Percentiles rank a stretch among this genome's conserved stretches.
Evolutionary conservation across 2,888 invertebrate species (phyloP).

Genomic region (Ceramica pisi): DNA sequence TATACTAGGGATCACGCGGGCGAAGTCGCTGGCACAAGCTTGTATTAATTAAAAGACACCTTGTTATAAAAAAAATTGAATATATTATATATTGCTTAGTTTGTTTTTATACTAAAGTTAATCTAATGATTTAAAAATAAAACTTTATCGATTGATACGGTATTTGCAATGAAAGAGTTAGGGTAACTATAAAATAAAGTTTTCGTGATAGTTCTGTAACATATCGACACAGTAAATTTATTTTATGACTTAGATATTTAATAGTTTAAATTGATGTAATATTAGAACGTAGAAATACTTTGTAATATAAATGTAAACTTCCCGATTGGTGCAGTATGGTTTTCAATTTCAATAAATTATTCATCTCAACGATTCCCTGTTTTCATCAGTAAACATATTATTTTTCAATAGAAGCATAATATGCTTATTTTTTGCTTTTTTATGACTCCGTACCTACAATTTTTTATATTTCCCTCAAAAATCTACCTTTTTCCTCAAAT

Average conservation of each 20-base stretch:
- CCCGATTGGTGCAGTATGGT: too few relatives aligned
- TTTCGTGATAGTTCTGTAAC: conserved; percentile 4
- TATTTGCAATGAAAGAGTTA: conserved; percentile 36
- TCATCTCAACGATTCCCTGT: too few relatives aligned
- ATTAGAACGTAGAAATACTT: neutral
- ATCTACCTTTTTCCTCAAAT: neutral
- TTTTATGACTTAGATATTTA: neutral
- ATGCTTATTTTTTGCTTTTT: neutral
- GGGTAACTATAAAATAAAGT: conserved; percentile 12
- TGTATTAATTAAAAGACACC: too few relatives aligned
- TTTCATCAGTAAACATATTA: too few relatives aligned
- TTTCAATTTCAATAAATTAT: too few relatives aligned
- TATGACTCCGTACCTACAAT: neutral
- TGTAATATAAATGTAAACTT: too few relatives aligned
- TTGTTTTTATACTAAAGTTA: neutral
- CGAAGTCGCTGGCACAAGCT: too few relatives aligned
- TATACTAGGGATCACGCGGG: too few relatives aligned
- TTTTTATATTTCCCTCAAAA: neutral
- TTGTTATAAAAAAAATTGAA: neutral
- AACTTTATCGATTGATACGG: neutral
- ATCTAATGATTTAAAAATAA: conserved; percentile 12
- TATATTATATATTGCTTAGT: neutral
- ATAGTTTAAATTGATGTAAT: conserved; percentile 4
- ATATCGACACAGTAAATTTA: conserved; percentile 7
- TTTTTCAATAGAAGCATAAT: neutral